These are phyloP conservation scores for Steinernema scapterisci DNA, from an alignment of 2,888 invertebrate genomes.

Conservation along the genomic window DNA sequence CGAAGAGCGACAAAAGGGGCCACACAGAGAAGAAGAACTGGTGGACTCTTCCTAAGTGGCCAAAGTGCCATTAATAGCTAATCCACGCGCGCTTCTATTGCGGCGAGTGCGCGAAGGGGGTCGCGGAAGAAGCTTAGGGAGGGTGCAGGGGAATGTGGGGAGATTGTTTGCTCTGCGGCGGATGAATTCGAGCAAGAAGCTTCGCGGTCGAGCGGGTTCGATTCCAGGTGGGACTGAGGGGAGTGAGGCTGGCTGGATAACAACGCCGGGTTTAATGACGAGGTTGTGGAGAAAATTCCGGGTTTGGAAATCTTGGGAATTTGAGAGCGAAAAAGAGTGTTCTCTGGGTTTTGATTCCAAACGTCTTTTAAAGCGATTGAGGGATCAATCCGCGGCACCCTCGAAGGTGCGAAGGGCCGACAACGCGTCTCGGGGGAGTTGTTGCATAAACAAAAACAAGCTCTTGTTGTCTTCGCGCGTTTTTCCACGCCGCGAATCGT, in stretches of 20 bases:
- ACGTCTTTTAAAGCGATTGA: too few species aligned
- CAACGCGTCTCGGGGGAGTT: neutral
- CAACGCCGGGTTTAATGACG: neutral
- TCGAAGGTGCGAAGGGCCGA: neutral
- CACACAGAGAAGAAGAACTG: conserved; percentile 1
- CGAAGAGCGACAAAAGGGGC: neutral
- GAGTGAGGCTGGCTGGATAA: neutral
- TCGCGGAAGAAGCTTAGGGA: conserved; percentile 19
- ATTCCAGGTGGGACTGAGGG: neutral
- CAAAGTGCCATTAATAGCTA: conserved; percentile 23
- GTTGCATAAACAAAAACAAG: conserved; percentile 19
- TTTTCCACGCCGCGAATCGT: conserved; percentile 10
- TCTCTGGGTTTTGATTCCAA: too few species aligned
- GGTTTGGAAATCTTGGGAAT: too few species aligned
- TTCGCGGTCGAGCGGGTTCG: neutral
- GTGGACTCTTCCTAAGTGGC: neutral
- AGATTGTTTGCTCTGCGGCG: neutral
- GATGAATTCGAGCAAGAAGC: neutral
- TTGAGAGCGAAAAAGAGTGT: too few species aligned
- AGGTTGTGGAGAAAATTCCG: too few species aligned
- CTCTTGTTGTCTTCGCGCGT: neutral
- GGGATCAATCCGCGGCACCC: too few species aligned
- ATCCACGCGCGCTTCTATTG: conserved; percentile 6
- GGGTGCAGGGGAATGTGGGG: neutral
- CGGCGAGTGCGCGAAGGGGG: neutral